Conservation (phyloP, 1,140 invertebrate genomes). For the Drosophila pallidifrons region DNA sequence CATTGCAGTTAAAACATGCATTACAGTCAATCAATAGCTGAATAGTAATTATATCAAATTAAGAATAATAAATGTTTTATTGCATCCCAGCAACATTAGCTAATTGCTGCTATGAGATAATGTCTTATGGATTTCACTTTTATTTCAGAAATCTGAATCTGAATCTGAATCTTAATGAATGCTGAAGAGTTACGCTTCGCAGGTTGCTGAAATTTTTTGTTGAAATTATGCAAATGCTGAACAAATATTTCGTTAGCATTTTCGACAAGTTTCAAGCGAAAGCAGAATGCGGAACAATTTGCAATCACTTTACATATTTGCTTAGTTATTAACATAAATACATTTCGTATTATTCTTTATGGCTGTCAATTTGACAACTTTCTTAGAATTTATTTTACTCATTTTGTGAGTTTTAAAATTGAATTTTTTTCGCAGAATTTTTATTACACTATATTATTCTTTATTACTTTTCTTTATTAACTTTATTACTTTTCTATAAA, state of each 20-base stretch:
- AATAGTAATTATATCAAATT: neutral
- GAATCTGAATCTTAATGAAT: neutral
- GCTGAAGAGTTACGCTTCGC: neutral
- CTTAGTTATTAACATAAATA: neutral
- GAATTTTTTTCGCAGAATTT: no score
- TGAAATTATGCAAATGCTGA: conserved; percentile 3
- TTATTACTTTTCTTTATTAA: no score
- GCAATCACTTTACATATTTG: neutral
- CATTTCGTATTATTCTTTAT: neutral
- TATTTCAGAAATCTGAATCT: neutral
- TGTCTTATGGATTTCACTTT: neutral
- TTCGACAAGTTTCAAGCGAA: neutral
- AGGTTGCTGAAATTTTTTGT: neutral
- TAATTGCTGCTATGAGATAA: neutral
- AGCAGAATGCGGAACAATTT: conserved; percentile 1
- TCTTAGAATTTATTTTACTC: no score
- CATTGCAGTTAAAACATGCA: neutral
- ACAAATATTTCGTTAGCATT: neutral
- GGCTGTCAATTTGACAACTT: neutral
- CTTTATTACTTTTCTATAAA: no score
- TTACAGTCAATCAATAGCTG: neutral
- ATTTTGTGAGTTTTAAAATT: no score
- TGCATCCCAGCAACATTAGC: neutral
- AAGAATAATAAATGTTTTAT: no score
- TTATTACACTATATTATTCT: no score